phyloP scores from a whole-genome alignment of 1,140 invertebrate species.

The Pseudomyrmex dendroicus region DNA sequence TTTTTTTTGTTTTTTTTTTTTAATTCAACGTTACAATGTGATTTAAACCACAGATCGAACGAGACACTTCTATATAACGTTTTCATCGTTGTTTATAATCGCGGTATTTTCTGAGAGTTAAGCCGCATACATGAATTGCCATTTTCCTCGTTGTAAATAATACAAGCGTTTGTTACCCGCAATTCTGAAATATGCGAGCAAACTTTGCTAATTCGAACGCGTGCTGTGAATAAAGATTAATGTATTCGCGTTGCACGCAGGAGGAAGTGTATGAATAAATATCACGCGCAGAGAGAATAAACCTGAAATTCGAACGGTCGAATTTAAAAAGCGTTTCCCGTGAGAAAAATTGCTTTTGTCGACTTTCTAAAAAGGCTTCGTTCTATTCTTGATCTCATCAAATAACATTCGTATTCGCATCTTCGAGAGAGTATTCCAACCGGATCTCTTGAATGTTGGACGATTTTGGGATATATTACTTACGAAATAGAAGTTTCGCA shows the following conservation, averaged over 20 bases:
- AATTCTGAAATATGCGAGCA: constrained; percentile 47
- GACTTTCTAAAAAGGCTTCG: constrained; percentile 29
- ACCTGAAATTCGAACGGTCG: constrained; percentile 41
- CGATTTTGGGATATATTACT: not conserved
- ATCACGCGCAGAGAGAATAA: constrained; percentile 24
- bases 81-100: constrained; percentile 46
- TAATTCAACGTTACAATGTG: constrained; percentile 1
- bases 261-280: constrained; percentile 41
- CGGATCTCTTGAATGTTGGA: not conserved
- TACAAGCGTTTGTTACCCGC: constrained; percentile 44
- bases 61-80: not conserved
- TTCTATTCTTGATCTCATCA: constrained; percentile 29
- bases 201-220: constrained; percentile 52
- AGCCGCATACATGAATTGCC: constrained; percentile 27
- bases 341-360: not conserved
- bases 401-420: constrained; percentile 14
- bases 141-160: constrained; percentile 52
- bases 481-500: constrained; percentile 15
- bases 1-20: not conserved
- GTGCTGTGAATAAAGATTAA: constrained; percentile 60
- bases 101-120: constrained; percentile 42
- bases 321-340: constrained; percentile 41
- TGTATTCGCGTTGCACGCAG: constrained; percentile 36
- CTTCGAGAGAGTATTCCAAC: constrained; percentile 2
- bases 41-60: not conserved